Percentiles rank a stretch among this genome's conserved stretches.
These are phyloP conservation scores for Acanthisitta chloris DNA, from an alignment of 2,113 vertebrate species.

Conservation along the genomic window DNA sequence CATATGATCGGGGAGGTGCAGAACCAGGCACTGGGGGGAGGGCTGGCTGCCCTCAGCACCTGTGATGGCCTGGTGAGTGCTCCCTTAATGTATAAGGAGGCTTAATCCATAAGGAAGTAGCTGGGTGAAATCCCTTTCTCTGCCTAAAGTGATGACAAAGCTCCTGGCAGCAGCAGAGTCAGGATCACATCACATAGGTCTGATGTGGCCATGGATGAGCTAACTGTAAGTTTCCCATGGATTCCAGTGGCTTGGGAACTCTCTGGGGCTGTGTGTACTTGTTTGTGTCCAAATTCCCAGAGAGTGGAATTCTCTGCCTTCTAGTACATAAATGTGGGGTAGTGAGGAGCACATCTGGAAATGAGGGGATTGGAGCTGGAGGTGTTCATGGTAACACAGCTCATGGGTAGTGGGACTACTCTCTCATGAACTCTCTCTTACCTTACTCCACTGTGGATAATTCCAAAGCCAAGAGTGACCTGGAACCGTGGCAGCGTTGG, in stretches of 20 bases:
- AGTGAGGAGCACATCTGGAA: not conserved
- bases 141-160: not conserved
- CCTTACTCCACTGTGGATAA: accelerated
- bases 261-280: not conserved
- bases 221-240: not conserved
- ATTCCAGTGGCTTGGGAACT: not conserved
- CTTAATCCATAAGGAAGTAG: accelerated
- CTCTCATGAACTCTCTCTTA: accelerated
- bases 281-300: not conserved
- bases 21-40: slow-evolving; percentile 56
- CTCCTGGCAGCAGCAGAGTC: not conserved
- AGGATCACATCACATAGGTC: accelerated
- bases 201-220: not conserved
- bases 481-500: too few relatives aligned
- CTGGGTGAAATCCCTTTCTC: too few relatives aligned
- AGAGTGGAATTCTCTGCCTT: not conserved
- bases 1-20: slow-evolving; percentile 87
- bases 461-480: not conserved
- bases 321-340: accelerated
- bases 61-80: slow-evolving; percentile 91
- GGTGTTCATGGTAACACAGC: accelerated
- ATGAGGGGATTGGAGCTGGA: accelerated
- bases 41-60: slow-evolving; percentile 87
- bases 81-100: accelerated
- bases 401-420: accelerated